Conservation (phyloP, 64 coral and sea anemone species). For the Actinia tenebrosa region DNA sequence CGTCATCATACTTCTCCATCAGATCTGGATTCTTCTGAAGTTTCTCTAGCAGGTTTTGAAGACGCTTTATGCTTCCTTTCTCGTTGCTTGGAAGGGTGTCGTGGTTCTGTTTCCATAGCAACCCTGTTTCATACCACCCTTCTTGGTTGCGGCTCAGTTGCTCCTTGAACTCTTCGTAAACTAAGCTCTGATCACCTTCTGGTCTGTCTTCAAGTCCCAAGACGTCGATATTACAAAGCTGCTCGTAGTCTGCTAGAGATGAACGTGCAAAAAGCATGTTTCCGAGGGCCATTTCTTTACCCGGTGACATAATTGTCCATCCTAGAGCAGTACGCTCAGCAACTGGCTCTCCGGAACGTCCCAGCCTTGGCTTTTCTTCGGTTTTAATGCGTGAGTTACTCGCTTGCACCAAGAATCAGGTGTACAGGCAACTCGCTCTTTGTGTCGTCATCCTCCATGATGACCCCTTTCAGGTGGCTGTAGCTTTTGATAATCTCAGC, state of each 20-base stretch:
- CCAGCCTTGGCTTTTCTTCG: constrained; percentile 15
- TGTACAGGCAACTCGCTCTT: constrained; percentile 53
- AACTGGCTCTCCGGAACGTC: constrained; percentile 30
- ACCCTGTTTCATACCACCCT: constrained; percentile 1
- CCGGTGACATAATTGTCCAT: constrained; percentile 51
- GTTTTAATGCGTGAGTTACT: constrained; percentile 47
- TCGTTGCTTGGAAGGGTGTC: no score
- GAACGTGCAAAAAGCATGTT: constrained; percentile 1
- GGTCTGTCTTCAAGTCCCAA: constrained; percentile 33
- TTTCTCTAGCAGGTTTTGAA: background rate
- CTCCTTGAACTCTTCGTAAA: background rate
- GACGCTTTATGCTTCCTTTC: background rate
- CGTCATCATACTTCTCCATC: constrained; percentile 32
- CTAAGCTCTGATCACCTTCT: constrained; percentile 16
- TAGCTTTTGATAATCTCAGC: background rate
- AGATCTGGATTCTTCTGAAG: background rate
- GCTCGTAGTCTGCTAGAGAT: constrained; percentile 20
- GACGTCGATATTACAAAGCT: constrained; percentile 44
- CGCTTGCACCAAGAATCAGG: constrained; percentile 56
- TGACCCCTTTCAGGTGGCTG: constrained; percentile 10
- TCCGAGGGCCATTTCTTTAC: constrained; percentile 8
- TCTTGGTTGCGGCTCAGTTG: background rate
- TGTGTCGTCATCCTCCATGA: constrained; percentile 40
- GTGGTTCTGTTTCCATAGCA: constrained; percentile 7
- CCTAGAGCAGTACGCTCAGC: constrained; percentile 44